A percentile compares a stretch with the other conserved stretches of the same genome.
Conservation (phyloP, 2,797 vertebrate species). For the Coendou prehensilis region DNA sequence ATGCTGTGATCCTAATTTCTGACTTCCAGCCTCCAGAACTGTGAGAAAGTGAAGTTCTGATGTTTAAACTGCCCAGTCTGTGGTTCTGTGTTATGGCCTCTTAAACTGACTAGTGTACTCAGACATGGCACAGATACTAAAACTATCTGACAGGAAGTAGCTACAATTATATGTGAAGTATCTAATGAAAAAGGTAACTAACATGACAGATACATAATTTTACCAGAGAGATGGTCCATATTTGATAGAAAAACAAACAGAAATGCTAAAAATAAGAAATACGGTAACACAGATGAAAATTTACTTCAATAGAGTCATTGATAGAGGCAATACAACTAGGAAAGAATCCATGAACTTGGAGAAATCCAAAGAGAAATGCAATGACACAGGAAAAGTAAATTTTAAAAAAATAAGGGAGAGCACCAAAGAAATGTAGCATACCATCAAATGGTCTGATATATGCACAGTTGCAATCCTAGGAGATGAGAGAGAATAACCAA, state of each 20-base stretch:
- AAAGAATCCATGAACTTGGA: background rate
- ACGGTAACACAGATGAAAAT: background rate
- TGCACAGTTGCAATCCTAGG: background rate
- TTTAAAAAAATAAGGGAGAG: background rate
- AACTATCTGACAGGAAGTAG: background rate
- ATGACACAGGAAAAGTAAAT: background rate
- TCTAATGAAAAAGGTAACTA: background rate
- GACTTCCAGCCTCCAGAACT: background rate
- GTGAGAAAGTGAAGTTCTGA: background rate
- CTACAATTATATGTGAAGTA: background rate
- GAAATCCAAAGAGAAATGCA: background rate
- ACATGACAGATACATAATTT: background rate
- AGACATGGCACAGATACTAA: background rate
- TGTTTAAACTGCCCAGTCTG: background rate
- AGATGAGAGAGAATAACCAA: background rate
- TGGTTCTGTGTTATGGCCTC: background rate
- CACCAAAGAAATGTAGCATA: background rate
- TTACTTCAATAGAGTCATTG: background rate
- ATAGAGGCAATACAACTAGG: background rate
- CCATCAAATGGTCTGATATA: background rate
- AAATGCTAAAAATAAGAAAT: slow-evolving; percentile 3
- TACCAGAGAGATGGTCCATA: background rate
- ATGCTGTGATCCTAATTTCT: background rate
- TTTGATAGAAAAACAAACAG: background rate
- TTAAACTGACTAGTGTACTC: background rate